These are phyloP conservation scores for Caerostris extrusa DNA, from an alignment of 1,140 invertebrate genomes.

Conservation along the genomic window DNA sequence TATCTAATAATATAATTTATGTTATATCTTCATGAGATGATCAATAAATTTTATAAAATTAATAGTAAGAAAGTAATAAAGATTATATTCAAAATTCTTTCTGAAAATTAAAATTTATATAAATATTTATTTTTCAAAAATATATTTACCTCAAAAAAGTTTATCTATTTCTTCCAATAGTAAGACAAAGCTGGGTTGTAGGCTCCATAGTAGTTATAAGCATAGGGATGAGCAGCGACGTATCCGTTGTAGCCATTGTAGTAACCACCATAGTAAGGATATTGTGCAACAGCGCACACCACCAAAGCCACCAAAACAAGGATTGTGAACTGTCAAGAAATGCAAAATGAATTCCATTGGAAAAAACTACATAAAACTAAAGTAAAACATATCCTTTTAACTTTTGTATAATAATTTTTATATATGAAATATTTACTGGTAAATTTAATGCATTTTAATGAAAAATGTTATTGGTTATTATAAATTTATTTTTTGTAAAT, in stretches of 20 bases:
- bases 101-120: too few species aligned
- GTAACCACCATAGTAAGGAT: neutral
- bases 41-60: too few species aligned
- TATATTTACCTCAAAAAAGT: neutral
- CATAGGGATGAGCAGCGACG: neutral
- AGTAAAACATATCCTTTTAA: neutral
- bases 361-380: neutral
- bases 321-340: constrained; percentile 58
- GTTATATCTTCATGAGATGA: too few species aligned
- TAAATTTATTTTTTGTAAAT: too few species aligned
- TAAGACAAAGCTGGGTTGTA: constrained; percentile 57
- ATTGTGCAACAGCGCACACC: constrained; percentile 46
- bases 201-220: constrained; percentile 33
- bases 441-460: too few species aligned
- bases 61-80: too few species aligned
- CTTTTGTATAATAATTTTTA: neutral
- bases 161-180: constrained; percentile 52
- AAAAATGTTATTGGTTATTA: too few species aligned
- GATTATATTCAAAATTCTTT: too few species aligned
- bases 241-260: constrained; percentile 28
- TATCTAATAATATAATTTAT: too few species aligned
- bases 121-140: neutral
- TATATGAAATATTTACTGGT: neutral
- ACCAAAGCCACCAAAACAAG: constrained; percentile 63
- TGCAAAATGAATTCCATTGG: neutral